Base-by-base conservation (phyloP, 2,797 vertebrate species). In the Salmo trutta region DNA sequence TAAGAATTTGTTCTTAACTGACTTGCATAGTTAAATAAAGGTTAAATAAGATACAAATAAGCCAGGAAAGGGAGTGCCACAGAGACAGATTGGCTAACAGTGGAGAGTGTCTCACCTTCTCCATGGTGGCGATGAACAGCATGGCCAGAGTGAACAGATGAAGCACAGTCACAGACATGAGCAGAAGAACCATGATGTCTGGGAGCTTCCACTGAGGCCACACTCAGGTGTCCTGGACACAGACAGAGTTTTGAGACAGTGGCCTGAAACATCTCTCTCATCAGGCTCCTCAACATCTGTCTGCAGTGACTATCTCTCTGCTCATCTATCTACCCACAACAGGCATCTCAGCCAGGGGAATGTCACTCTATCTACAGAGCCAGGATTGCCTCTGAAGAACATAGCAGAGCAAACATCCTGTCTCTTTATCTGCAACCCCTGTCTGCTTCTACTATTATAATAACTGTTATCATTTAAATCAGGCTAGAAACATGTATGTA, bases 61-160 rank as follows among this genome's bases (percentile, higher is more conserved):
- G 19, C 3, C 59, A 64, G 21, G 59, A 64, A 64, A 64, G 1
- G 2, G 59, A 24, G 15, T 54, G 53, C 16, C 5, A 16, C 53
- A 54, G 53, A 54, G 53, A 19, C 41, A 12, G 15, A 27, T 17
- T 68, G 70, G 4, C 19, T 54, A 54, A 54, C 53, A 54, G 36
- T 15, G 8, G 33, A 4, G 10, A 54, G n/a, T 41, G 70, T 67
- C 88, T 92, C 84, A 97, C 96, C 95, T 97, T 97, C 81, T 96
- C 96, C 91, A 97, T 82, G 4, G 96, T 97, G 79, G 96, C 93
- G 54, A 96, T 94, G 33, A 97, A 94, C 54, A 98, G 95, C 87
- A 96, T 91, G 54, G 94, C 90, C 87, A 98, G 90, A 27, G 93
- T 94, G 81, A 93, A 79, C 84, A 98, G 89, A 82, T 97, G 96